These are phyloP conservation scores for Orientallactaga sibirica DNA, from an alignment of 2,797 vertebrate genomes.

Conservation along the genomic window DNA sequence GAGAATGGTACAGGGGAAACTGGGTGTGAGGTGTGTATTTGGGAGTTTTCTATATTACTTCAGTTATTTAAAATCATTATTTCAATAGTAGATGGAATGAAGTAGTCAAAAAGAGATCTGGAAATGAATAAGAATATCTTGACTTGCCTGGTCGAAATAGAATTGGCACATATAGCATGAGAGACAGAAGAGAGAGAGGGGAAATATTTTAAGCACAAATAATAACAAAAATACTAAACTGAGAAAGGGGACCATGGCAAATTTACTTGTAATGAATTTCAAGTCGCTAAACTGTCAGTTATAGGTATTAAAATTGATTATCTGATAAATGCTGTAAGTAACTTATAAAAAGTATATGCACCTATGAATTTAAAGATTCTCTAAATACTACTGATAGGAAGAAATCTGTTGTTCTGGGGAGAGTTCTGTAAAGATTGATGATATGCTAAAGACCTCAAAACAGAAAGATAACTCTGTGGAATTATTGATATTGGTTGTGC, in stretches of 20 bases:
- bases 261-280: not conserved
- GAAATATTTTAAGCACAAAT: not conserved
- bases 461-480: not conserved
- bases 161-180: not conserved
- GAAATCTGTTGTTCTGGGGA: not conserved
- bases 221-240: not conserved
- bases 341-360: not conserved
- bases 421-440: not conserved
- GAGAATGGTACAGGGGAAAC: not conserved
- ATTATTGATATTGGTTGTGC: not conserved
- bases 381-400: not conserved
- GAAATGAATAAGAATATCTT: not conserved
- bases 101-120: not conserved
- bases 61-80: not conserved
- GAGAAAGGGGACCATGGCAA: not conserved
- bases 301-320: not conserved
- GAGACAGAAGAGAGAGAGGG: not conserved
- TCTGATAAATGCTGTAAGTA: not conserved
- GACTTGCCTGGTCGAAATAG: not conserved
- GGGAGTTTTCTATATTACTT: not conserved
- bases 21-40: fast-evolving
- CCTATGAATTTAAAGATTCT: not conserved
- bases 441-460: not conserved
- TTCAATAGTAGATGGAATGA: not conserved
- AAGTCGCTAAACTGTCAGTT: not conserved